Base-by-base conservation (phyloP, 1,140 invertebrate genomes). In the Eulimnadia texana region DNA sequence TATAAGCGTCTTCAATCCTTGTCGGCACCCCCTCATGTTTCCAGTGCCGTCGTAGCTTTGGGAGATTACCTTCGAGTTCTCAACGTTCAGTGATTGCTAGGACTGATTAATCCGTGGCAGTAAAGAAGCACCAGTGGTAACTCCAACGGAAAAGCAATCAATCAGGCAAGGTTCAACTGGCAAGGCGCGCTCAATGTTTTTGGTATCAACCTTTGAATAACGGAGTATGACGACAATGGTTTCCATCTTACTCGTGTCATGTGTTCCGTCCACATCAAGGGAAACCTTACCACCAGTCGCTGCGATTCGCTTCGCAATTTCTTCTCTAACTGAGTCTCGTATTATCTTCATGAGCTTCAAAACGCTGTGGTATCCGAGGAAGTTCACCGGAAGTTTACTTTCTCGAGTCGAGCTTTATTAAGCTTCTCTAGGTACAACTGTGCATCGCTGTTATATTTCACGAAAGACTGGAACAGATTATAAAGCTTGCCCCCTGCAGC, bases 231-330 rank as follows among this genome's bases (percentile, higher is more conserved):
- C 55, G 28, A 29, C 55, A 16, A 57, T 27, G 28, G 55, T 27
- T 57, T 57, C 55, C 55, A 57, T 3, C 24, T 57, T 57, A 57
- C 6, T 57, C 28, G 55, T 47, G 42, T 57, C 55, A 25, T 57
- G 55, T 25, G 24, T 57, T 57, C 24, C 55, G 42, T 57, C 55
- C 13, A 57, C 55, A 57, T 25, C 28, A 20, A 57, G 42, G 3
- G 55, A 57, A 27, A 57, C 10, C 28, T 56, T 56, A 16, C 28
- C 28, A 25, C 55, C 55, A 20, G 22, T 42, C 42, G 52, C 28
- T 42, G 55, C 55, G 55, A 57, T 57, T 42, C 55, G 55, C 23
- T 57, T 57, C 22, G 22, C 23, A n/a, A 28, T 57, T 16, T 47
- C 23, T 57, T 57, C 55, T 28, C 28, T 57, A 9, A 57, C 55